phyloP scores from a whole-genome alignment of 92 coral and sea anemone genomes.

The Porites rus region DNA sequence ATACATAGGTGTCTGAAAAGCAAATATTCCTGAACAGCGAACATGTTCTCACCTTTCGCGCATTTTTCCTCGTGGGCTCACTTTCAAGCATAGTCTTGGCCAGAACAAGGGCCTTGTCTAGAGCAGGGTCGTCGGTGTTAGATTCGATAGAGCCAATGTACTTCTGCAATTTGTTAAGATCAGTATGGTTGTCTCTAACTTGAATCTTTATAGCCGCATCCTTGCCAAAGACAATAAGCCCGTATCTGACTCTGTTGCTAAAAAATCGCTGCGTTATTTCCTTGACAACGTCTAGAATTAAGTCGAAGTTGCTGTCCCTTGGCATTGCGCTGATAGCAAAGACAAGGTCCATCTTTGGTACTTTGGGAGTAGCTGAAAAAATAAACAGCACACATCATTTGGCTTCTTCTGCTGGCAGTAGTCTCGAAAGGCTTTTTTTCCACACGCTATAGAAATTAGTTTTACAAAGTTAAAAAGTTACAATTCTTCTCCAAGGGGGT shows the following conservation, averaged over 20 bases:
- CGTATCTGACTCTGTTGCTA: slow-evolving; percentile 72
- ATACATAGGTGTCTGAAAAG: neutral
- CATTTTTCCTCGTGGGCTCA: slow-evolving; percentile 74
- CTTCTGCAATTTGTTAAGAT: slow-evolving; percentile 53
- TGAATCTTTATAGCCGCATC: slow-evolving; percentile 65
- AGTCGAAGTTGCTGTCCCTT: slow-evolving; percentile 56
- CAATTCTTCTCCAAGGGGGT: too few relatives aligned
- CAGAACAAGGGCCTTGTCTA: slow-evolving; percentile 70
- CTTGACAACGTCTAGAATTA: slow-evolving; percentile 76
- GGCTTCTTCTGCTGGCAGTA: neutral
- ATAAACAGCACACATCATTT: neutral
- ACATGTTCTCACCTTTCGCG: slow-evolving; percentile 62
- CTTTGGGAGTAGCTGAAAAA: slow-evolving; percentile 66
- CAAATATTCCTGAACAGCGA: neutral
- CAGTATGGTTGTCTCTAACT: slow-evolving; percentile 62
- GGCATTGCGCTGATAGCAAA: slow-evolving; percentile 81
- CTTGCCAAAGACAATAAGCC: slow-evolving; percentile 83
- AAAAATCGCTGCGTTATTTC: slow-evolving; percentile 74
- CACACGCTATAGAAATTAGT: too few relatives aligned
- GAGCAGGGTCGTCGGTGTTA: slow-evolving; percentile 57
- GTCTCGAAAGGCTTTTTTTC: too few relatives aligned
- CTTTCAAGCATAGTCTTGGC: slow-evolving; percentile 75
- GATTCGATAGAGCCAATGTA: slow-evolving; percentile 59
- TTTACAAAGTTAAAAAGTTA: too few relatives aligned
- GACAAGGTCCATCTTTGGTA: slow-evolving; percentile 80